Evolutionary conservation across 2,113 vertebrate species (phyloP).

Genomic region (Phyllopteryx taeniolatus): DNA sequence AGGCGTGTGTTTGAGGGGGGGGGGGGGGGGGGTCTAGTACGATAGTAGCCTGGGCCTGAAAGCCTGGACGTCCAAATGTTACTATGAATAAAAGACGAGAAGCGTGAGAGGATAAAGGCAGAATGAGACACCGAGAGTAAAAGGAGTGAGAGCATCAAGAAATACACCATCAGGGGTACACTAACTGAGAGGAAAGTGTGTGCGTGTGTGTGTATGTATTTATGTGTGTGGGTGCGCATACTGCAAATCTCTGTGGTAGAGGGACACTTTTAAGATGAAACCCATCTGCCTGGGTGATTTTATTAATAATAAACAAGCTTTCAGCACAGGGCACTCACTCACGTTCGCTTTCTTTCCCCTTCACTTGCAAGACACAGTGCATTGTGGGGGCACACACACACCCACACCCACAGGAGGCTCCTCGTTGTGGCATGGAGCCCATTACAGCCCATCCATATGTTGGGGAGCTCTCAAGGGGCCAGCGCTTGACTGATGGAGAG

Average conservation of each 20-base stretch:
- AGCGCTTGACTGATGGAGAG: constrained; percentile 48
- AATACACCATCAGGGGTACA: constrained; percentile 43
- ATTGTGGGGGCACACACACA: constrained; percentile 9
- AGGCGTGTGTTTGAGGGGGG: not conserved
- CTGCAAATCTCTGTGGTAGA: constrained; percentile 57
- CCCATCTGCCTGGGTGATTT: constrained; percentile 66
- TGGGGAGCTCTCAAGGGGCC: constrained; percentile 57
- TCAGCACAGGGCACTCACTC: constrained; percentile 62
- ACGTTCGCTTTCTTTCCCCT: constrained; percentile 25
- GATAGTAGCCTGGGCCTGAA: constrained; percentile 57
- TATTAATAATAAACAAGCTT: constrained; percentile 72
- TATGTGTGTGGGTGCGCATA: constrained; percentile 52
- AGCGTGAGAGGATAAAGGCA: constrained; percentile 45
- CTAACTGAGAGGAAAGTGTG: constrained; percentile 50
- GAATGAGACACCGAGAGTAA: constrained; percentile 33
- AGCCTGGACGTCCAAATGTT: constrained; percentile 59
- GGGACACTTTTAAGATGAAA: constrained; percentile 66
- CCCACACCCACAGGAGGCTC: constrained; percentile 16
- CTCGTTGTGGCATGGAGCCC: constrained; percentile 35
- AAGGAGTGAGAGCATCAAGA: constrained; percentile 45
- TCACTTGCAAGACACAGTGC: constrained; percentile 10
- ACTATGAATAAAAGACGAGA: constrained; percentile 67
- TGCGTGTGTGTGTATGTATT: constrained; percentile 29
- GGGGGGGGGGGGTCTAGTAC: not conserved
- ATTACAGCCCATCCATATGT: constrained; percentile 56